These are phyloP conservation scores for Tychaedon coryphoeus DNA, from an alignment of 2,113 vertebrate genomes.

Conservation along the genomic window DNA sequence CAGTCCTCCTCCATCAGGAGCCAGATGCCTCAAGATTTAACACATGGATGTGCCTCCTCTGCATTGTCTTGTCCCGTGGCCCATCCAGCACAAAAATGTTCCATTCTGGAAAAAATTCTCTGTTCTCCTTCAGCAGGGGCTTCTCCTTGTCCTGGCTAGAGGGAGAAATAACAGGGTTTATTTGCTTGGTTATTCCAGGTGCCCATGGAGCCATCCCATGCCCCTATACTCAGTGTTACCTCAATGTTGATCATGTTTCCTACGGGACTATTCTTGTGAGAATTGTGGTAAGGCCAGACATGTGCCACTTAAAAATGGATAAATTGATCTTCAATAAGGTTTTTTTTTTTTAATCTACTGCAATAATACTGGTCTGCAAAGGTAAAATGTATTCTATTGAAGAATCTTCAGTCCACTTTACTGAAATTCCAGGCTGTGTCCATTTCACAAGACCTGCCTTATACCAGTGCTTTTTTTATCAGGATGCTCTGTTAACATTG, in stretches of 20 bases:
- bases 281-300: not conserved
- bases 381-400: not conserved
- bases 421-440: not conserved
- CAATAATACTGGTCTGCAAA: not conserved
- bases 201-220: not conserved
- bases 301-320: not conserved
- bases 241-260: not conserved
- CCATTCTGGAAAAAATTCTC: not conserved
- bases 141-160: not conserved
- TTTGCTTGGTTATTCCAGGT: not conserved
- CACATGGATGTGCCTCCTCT: not conserved
- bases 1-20: not conserved
- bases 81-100: not conserved
- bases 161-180: not conserved
- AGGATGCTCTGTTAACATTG: not conserved
- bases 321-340: not conserved
- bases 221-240: not conserved
- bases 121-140: not conserved
- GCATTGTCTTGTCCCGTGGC: not conserved
- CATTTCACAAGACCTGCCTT: not conserved
- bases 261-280: not conserved
- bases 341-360: not conserved
- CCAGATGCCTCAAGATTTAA: not conserved
- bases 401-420: not conserved
- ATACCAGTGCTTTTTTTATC: not conserved